Percentiles rank a stretch among this genome's conserved stretches.
phyloP scores from a whole-genome alignment of 1,140 invertebrate species.

The Drosophila saltans region DNA sequence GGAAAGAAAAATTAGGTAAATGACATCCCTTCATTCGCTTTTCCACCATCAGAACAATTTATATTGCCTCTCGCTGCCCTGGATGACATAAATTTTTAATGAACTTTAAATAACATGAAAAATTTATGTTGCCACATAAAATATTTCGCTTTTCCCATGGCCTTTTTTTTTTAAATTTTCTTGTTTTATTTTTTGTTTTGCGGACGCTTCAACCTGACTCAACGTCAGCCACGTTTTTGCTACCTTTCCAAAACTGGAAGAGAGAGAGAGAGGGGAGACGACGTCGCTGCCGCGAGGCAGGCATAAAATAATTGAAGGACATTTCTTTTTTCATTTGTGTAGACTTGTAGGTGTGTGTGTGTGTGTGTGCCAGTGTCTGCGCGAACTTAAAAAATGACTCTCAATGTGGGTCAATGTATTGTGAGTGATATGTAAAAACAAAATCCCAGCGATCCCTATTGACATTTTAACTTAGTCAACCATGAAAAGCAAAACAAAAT shows the following conservation, averaged over 20 bases:
- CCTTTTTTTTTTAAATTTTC: constrained; percentile 29
- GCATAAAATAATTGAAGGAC: constrained; percentile 51
- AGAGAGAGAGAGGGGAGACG: background rate
- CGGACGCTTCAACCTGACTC: constrained; percentile 9
- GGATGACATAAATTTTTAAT: constrained; percentile 56
- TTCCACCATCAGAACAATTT: background rate
- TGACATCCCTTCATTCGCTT: background rate
- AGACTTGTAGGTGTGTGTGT: background rate
- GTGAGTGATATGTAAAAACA: constrained; percentile 25
- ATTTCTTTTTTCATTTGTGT: constrained; percentile 29
- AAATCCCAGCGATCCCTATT: constrained; percentile 50
- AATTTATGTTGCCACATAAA: constrained; percentile 49
- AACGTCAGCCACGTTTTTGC: constrained; percentile 35
- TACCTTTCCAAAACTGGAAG: background rate
- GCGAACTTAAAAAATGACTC: constrained; percentile 19
- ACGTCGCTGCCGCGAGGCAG: constrained; percentile 4
- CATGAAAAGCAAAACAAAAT: constrained; percentile 11
- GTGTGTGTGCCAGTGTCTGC: background rate
- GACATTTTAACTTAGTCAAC: constrained; percentile 47
- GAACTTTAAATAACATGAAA: constrained; percentile 72
- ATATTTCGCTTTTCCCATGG: constrained; percentile 35
- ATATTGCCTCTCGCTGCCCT: constrained; percentile 1
- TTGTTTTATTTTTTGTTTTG: constrained; percentile 24
- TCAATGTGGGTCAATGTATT: constrained; percentile 46
- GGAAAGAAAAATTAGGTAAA: constrained; percentile 11